phyloP scores from a whole-genome alignment of 2,888 invertebrate species.

The Eristalis intricaria region DNA sequence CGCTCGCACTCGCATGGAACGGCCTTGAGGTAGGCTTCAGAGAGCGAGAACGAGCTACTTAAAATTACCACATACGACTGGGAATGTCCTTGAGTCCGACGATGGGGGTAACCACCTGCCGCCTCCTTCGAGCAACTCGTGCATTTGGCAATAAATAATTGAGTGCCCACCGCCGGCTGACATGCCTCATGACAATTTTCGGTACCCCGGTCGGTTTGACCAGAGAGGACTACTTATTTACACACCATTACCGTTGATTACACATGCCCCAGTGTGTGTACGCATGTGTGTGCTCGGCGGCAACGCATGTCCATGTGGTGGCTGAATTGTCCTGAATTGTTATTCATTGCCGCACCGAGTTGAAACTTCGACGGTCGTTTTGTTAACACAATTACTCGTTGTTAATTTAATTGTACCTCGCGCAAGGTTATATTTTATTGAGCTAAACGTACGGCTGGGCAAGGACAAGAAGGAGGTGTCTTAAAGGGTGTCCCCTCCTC shows the following conservation, averaged over 20 bases:
- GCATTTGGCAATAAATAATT: constrained; percentile 61
- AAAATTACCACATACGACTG: constrained; percentile 32
- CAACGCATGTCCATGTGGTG: background rate
- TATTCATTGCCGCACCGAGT: no score
- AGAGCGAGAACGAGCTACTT: constrained; percentile 16
- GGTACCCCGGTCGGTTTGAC: background rate
- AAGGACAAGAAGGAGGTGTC: constrained; percentile 10
- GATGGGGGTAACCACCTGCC: background rate
- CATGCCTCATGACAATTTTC: constrained; percentile 48
- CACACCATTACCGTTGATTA: constrained; percentile 50
- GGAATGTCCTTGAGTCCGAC: constrained; percentile 27
- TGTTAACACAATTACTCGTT: constrained; percentile 57
- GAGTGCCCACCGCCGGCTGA: constrained; percentile 32
- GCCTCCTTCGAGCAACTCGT: constrained; percentile 36
- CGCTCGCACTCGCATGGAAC: background rate
- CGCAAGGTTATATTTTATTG: constrained; percentile 8
- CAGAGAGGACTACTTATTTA: constrained; percentile 28
- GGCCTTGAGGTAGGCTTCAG: constrained; percentile 38
- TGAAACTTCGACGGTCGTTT: constrained; percentile 9
- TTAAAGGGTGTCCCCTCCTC: background rate
- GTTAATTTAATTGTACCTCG: constrained; percentile 53
- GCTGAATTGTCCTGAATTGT: no score
- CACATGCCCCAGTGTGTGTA: background rate
- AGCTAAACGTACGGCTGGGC: background rate
- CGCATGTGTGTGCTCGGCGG: background rate